phyloP scores from a whole-genome alignment of 1,140 invertebrate genomes.

The Belonocnema kinseyi region DNA sequence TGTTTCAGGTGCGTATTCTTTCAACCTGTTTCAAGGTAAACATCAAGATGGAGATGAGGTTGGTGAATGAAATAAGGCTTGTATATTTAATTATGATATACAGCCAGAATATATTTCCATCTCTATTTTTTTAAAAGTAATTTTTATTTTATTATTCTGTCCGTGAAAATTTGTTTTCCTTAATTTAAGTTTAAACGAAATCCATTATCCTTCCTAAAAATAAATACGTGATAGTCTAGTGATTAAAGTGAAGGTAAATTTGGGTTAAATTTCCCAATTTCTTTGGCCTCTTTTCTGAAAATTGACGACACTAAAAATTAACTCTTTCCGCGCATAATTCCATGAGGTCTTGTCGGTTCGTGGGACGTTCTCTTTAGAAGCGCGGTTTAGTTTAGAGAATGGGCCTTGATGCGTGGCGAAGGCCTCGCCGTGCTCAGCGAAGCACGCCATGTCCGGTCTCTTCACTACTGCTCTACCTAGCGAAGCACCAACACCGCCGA shows the following conservation, averaged over 20 bases:
- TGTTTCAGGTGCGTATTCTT: slow-evolving; percentile 44
- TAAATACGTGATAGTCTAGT: too few relatives aligned
- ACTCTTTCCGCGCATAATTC: slow-evolving; percentile 36
- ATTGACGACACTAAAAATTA: slow-evolving; percentile 33
- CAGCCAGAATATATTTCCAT: too few relatives aligned
- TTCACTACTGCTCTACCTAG: slow-evolving; percentile 53
- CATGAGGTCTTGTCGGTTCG: background rate
- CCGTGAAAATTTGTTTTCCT: too few relatives aligned
- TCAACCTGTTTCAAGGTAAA: background rate
- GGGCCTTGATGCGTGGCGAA: slow-evolving; percentile 73
- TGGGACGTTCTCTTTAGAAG: background rate
- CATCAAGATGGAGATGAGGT: background rate
- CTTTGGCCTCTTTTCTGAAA: background rate
- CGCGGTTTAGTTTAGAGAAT: slow-evolving; percentile 41
- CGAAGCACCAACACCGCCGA: slow-evolving; percentile 37
- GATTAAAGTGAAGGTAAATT: too few relatives aligned
- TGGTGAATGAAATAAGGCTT: background rate
- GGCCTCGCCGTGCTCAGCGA: slow-evolving; percentile 73
- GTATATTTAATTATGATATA: background rate
- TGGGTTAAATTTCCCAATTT: background rate
- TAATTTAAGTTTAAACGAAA: too few relatives aligned
- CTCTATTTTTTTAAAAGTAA: too few relatives aligned
- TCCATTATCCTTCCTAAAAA: too few relatives aligned
- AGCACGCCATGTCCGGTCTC: slow-evolving; percentile 74
- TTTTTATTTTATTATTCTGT: too few relatives aligned